A percentile compares a stretch with the other conserved stretches of the same genome.
These are phyloP conservation scores for Lithobates pipiens DNA, from an alignment of 2,797 vertebrate species.

Conservation along the genomic window DNA sequence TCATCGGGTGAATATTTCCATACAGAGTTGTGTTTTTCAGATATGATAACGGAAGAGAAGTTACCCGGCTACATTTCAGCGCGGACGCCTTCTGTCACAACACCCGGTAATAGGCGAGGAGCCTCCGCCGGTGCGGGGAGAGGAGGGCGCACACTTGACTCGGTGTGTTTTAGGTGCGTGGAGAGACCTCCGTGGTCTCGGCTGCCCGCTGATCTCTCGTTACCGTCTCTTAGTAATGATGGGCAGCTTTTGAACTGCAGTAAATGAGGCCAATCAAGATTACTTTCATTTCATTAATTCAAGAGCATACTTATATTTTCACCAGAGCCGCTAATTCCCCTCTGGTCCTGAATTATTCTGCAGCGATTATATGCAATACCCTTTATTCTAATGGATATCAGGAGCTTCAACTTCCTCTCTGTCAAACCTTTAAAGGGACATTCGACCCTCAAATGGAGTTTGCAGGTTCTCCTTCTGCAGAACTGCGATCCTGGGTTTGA, in stretches of 20 bases:
- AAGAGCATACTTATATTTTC: constrained; percentile 71
- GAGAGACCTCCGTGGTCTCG: neutral
- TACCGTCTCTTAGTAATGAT: constrained; percentile 67
- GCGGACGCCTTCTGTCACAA: no score
- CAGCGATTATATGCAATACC: constrained; percentile 39
- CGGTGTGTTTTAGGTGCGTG: constrained; percentile 1
- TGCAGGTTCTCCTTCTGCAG: no score
- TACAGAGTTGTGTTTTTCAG: no score
- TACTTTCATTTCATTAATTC: constrained; percentile 74
- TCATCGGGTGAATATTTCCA: no score
- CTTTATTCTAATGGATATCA: constrained; percentile 8
- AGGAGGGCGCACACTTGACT: neutral
- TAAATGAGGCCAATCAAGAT: constrained; percentile 73
- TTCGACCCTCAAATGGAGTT: no score
- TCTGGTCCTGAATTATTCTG: constrained; percentile 69
- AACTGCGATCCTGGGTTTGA: no score
- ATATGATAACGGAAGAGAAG: no score
- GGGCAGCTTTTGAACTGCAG: constrained; percentile 70
- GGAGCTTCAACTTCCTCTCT: constrained; percentile 10
- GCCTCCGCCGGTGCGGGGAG: no score
- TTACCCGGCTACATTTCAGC: no score
- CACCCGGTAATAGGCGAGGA: neutral
- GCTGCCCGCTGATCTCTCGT: constrained; percentile 61
- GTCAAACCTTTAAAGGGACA: constrained; percentile 7
- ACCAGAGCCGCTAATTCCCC: constrained; percentile 68